Evolutionary conservation across 2,113 vertebrate genomes (phyloP).

Genomic region (Apus apus): DNA sequence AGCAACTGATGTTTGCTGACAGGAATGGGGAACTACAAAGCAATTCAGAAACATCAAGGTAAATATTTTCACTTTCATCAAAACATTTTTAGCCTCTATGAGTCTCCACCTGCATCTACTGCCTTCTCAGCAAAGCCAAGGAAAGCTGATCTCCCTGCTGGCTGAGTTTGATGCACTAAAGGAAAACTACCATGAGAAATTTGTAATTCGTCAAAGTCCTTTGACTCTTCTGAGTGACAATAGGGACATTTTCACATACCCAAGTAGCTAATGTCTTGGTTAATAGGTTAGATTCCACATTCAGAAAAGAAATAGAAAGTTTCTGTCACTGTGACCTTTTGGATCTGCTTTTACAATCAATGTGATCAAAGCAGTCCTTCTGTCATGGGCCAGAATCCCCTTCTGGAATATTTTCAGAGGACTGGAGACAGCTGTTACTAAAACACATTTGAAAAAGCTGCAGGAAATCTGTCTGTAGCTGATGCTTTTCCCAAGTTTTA

Average conservation of each 20-base stretch:
- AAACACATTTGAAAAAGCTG: constrained; percentile 42
- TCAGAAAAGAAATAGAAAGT: constrained; percentile 27
- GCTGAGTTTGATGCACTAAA: not conserved
- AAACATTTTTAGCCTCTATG: not conserved
- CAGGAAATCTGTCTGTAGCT: constrained; percentile 34
- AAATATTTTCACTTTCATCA: not conserved
- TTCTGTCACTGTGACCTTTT: constrained; percentile 32
- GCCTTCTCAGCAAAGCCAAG: not conserved
- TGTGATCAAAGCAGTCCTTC: constrained; percentile 48
- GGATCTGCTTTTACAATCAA: constrained; percentile 62
- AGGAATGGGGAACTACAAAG: not conserved
- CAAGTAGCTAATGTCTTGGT: not conserved
- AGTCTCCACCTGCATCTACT: not conserved
- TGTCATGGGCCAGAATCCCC: constrained; percentile 47
- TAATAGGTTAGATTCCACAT: not conserved
- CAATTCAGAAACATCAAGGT: not conserved
- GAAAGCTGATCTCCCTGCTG: not conserved
- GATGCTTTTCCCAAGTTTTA: constrained; percentile 41
- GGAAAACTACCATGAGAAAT: not conserved
- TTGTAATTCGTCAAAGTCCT: not conserved
- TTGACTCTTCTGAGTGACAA: not conserved
- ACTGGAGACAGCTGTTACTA: constrained; percentile 59
- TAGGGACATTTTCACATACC: not conserved
- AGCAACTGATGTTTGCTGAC: not conserved
- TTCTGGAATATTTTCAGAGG: constrained; percentile 58